phyloP scores from a whole-genome alignment of 2,888 invertebrate genomes.

The Gerris lacustris region DNA sequence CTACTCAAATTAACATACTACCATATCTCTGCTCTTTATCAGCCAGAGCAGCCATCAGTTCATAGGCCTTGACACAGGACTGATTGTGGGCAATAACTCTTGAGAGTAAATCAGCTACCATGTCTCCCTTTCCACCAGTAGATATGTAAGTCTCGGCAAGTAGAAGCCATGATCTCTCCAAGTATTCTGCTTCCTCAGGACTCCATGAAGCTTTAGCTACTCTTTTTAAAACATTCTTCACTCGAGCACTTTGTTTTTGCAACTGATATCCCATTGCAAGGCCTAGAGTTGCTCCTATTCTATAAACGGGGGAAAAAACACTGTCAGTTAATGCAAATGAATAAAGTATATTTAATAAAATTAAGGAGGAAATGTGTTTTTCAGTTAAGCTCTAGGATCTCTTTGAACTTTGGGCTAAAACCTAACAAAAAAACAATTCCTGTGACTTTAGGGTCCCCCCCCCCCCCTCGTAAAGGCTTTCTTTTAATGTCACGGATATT shows the following conservation, averaged over 20 bases:
- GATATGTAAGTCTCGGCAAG: constrained; percentile 75
- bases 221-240: constrained; percentile 83
- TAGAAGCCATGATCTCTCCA: constrained; percentile 89
- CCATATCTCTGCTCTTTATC: constrained; percentile 88
- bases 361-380: neutral
- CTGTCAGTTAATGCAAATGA: neutral
- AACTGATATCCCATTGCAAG: constrained; percentile 38
- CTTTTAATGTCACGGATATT: too few relatives aligned
- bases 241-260: constrained; percentile 79
- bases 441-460: too few relatives aligned
- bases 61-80: constrained; percentile 81
- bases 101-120: constrained; percentile 68
- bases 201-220: constrained; percentile 78
- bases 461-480: too few relatives aligned
- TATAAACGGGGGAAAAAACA: constrained; percentile 12
- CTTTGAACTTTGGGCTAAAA: too few relatives aligned
- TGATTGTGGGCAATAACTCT: constrained; percentile 70
- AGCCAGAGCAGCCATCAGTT: constrained; percentile 69
- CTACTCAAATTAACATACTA: constrained; percentile 15
- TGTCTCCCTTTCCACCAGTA: constrained; percentile 57
- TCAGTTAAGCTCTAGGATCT: too few relatives aligned
- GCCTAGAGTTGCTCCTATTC: constrained; percentile 32
- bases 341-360: neutral
- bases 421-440: too few relatives aligned
- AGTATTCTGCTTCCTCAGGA: constrained; percentile 88